Evolutionary conservation across 2,113 vertebrate species (phyloP), one percentile per base, ranked within the genome.

Genomic region (Rhineura floridana): DNA sequence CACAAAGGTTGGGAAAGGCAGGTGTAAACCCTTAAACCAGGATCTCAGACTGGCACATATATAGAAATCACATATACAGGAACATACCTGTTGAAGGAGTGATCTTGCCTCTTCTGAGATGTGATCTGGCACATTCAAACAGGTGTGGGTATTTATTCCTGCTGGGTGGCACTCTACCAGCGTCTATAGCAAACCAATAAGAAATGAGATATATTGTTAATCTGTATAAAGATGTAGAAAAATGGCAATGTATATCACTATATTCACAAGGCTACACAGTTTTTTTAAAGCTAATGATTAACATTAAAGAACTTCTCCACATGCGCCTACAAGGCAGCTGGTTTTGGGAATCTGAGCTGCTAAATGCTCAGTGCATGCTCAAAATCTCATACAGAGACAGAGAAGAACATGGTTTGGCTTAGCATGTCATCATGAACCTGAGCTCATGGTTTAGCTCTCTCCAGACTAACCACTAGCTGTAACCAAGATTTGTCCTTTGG

Each of bases 41-140:
- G n/a, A 81, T 42, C 52, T 59, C n/a, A 8, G 12, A 7, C 25
- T 48, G 44, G 5, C 63, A 17, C 17, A 15, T 55, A 44, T 83
- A 65, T 2, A 83, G 21, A 86, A 1, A 0, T 0, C 11, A 85
- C 42, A 39, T 3, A 50, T 10, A 85, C 69, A 75, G 79, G 87
- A 63, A 80, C 67, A 91, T 96, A 99, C 99, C 98, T 99, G 98
- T 92, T 98, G 98, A 91, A 99, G 94, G 88, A 99, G 97, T 90
- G 98, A 99, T 59, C 97, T 96, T 90, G 98, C 98, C 93, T 99
- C 98, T 92, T 99, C 97, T 2, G 98, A 99, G 86, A 99, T 96
- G 10, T 96, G 98, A 88, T 98, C 98, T 1, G 99, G 98, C 96
- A 99, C 96, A 96, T 97, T 98, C 94, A 99, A 93, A 81, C 97